Evolutionary conservation across 2,113 vertebrate genomes (phyloP).

Genomic region (Neolamprologus hecqui): DNA sequence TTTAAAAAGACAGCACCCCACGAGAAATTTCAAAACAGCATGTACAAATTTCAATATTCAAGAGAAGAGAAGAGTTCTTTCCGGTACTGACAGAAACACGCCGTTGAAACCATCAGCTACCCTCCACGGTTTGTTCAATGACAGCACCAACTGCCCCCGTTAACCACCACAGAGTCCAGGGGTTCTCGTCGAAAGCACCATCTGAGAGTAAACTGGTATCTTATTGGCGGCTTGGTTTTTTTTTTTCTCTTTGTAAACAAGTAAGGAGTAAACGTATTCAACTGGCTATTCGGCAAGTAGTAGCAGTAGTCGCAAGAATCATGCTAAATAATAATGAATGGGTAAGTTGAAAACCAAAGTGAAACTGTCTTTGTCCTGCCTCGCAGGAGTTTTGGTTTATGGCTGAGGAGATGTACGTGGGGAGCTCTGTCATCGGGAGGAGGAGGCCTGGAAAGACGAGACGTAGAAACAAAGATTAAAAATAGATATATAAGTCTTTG

Average conservation of each 20-base stretch:
- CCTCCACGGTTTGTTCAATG: slow-evolving; percentile 47
- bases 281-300: slow-evolving; percentile 69
- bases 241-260: slow-evolving; percentile 69
- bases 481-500: background rate
- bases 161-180: slow-evolving; percentile 17
- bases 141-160: slow-evolving; percentile 57
- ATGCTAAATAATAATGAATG: slow-evolving; percentile 37
- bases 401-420: slow-evolving; percentile 58
- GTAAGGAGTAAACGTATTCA: slow-evolving; percentile 72
- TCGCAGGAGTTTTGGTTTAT: slow-evolving; percentile 79
- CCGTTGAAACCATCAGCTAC: slow-evolving; percentile 39
- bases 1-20: slow-evolving; percentile 67
- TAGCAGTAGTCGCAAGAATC: slow-evolving; percentile 56
- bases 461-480: background rate
- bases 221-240: slow-evolving; percentile 62
- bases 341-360: slow-evolving; percentile 33
- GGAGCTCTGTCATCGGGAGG: slow-evolving; percentile 60
- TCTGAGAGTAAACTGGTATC: slow-evolving; percentile 68
- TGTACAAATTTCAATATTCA: slow-evolving; percentile 74
- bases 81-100: slow-evolving; percentile 34
- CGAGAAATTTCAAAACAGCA: slow-evolving; percentile 68
- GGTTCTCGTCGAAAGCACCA: slow-evolving; percentile 52
- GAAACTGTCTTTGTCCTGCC: slow-evolving; percentile 63
- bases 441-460: slow-evolving; percentile 33
- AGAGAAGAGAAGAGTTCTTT: slow-evolving; percentile 44